These are phyloP conservation scores for Halcyon leucocephala DNA, from an alignment of 2,797 vertebrate genomes.

Conservation along the genomic window DNA sequence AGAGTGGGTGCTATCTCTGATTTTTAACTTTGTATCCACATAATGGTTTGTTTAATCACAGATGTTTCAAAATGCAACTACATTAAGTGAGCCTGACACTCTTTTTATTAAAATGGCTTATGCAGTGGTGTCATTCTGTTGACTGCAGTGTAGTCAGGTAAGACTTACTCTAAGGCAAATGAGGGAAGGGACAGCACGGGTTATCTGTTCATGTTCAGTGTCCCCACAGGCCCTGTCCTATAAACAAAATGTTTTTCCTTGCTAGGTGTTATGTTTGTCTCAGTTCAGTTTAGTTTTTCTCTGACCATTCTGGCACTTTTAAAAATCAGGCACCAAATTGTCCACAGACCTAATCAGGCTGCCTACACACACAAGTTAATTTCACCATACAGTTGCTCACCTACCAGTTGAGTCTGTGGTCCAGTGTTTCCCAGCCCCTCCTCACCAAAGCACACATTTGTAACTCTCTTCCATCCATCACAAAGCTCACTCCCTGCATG, in stretches of 20 bases:
- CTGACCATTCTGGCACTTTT: background rate
- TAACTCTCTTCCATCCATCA: background rate
- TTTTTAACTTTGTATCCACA: background rate
- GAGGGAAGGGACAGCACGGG: background rate
- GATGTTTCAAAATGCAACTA: background rate
- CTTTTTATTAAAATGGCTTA: background rate
- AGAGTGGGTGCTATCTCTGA: background rate
- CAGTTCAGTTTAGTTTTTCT: background rate
- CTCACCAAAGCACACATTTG: background rate
- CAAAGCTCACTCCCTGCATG: background rate
- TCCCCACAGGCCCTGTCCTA: background rate
- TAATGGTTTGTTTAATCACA: background rate
- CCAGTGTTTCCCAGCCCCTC: background rate
- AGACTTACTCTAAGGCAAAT: background rate
- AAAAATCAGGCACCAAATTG: background rate
- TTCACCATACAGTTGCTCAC: background rate
- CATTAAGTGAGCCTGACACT: background rate
- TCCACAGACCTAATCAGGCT: background rate
- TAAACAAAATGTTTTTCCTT: background rate
- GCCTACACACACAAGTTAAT: background rate
- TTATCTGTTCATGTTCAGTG: background rate
- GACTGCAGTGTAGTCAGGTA: background rate
- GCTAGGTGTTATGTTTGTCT: background rate
- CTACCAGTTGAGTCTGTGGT: accelerated
- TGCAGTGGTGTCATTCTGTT: background rate